These are phyloP conservation scores for Brachionus calyciflorus DNA, from an alignment of 1,140 invertebrate genomes.

Conservation along the genomic window DNA sequence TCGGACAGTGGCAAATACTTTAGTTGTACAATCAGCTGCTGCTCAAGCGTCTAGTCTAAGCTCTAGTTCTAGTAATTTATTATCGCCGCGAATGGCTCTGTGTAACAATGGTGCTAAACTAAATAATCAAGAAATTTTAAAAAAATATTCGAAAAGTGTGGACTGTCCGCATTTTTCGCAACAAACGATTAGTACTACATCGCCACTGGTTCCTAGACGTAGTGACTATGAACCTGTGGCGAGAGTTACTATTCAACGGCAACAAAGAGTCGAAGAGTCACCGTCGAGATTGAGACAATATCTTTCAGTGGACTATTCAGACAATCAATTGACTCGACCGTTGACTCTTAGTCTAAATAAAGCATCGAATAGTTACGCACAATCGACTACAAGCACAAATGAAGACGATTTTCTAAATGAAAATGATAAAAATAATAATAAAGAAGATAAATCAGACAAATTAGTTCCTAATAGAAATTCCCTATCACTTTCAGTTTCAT, in stretches of 20 bases:
- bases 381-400: constrained; percentile 4
- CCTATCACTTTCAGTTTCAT: not conserved
- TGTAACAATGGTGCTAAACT: not conserved
- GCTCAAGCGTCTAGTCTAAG: not conserved
- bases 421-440: not conserved
- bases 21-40: not conserved
- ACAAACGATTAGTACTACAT: not conserved
- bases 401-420: constrained; percentile 8
- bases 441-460: not conserved
- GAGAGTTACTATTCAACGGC: constrained; percentile 13
- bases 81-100: not conserved
- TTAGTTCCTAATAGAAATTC: not conserved
- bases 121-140: constrained; percentile 17
- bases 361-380: not conserved
- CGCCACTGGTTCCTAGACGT: constrained; percentile 2
- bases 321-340: not conserved
- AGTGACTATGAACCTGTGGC: constrained; percentile 22
- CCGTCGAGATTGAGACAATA: not conserved
- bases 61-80: constrained; percentile 23
- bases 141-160: constrained; percentile 20
- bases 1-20: not conserved
- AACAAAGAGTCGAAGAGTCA: constrained; percentile 16
- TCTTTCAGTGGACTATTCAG: not conserved
- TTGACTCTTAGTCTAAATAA: constrained; percentile 1
- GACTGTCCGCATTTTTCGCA: not conserved